Evolutionary conservation across 2,113 vertebrate genomes (phyloP).

Genomic region (Sitta europaea): DNA sequence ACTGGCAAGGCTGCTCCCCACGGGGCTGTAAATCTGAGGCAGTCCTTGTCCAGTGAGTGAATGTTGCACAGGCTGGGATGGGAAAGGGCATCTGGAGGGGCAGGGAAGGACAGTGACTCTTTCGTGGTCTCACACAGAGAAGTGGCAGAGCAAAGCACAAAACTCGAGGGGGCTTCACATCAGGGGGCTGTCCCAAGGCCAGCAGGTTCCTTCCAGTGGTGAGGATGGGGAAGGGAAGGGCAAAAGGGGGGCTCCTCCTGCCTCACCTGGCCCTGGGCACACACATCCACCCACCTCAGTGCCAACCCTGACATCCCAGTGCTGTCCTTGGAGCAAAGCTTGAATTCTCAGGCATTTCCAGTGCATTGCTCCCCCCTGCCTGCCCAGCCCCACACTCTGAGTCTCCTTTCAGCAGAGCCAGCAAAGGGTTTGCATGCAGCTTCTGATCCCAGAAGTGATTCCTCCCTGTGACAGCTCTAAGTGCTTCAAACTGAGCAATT

Average conservation of each 20-base stretch:
- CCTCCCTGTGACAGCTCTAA: background rate
- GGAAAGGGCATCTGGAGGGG: background rate
- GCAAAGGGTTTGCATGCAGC: background rate
- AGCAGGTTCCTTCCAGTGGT: background rate
- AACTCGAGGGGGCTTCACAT: background rate
- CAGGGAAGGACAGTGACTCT: background rate
- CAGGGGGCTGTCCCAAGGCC: background rate
- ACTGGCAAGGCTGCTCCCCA: background rate
- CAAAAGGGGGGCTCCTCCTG: background rate
- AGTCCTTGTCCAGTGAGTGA: background rate
- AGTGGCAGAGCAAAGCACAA: background rate
- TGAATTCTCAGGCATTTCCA: background rate
- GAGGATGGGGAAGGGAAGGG: background rate
- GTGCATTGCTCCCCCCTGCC: background rate
- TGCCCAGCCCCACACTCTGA: background rate
- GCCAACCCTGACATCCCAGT: background rate
- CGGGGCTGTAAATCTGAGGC: background rate
- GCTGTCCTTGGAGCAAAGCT: background rate
- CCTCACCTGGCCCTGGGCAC: background rate
- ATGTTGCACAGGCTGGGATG: no score
- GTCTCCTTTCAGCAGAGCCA: background rate
- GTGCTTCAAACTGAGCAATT: background rate
- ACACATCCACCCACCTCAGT: background rate
- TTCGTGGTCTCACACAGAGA: background rate
- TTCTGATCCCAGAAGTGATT: background rate